phyloP scores from a whole-genome alignment of 2,888 invertebrate genomes.

The Eupithecia tripunctaria region DNA sequence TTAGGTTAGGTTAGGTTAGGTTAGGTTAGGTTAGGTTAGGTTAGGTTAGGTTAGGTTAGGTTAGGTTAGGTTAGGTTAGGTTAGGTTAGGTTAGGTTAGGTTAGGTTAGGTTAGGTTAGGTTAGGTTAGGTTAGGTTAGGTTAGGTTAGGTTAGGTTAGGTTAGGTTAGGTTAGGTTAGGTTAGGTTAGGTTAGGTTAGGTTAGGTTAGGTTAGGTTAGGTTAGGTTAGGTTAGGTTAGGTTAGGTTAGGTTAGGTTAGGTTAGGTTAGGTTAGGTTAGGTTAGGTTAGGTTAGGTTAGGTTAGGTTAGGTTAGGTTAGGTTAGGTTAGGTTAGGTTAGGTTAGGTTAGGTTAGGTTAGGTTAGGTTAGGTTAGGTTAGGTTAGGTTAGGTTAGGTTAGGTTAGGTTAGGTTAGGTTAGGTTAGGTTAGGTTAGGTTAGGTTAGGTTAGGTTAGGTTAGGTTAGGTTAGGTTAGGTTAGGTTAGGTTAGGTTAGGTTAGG shows the following conservation, averaged over 20 bases:
- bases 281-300: slow-evolving; percentile 23
- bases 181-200: slow-evolving; percentile 14
- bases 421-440: slow-evolving; percentile 23
- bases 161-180: slow-evolving; percentile 9
- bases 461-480: slow-evolving; percentile 23
- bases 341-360: slow-evolving; percentile 23
- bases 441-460: slow-evolving; percentile 23
- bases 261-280: slow-evolving; percentile 23
- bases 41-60: too few species aligned
- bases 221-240: slow-evolving; percentile 8
- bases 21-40: too few species aligned
- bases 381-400: slow-evolving; percentile 18
- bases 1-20: too few species aligned
- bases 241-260: slow-evolving; percentile 19
- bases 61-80: too few species aligned
- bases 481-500: slow-evolving; percentile 19
- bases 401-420: slow-evolving; percentile 18
- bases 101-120: too few species aligned
- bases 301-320: slow-evolving; percentile 17
- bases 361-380: slow-evolving; percentile 22
- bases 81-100: too few species aligned
- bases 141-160: slow-evolving; percentile 23
- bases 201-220: slow-evolving; percentile 22
- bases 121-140: slow-evolving; percentile 22
- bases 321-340: slow-evolving; percentile 21